Conservation (phyloP, 2,797 vertebrate genomes). For the Otolemur crassicaudatus region DNA sequence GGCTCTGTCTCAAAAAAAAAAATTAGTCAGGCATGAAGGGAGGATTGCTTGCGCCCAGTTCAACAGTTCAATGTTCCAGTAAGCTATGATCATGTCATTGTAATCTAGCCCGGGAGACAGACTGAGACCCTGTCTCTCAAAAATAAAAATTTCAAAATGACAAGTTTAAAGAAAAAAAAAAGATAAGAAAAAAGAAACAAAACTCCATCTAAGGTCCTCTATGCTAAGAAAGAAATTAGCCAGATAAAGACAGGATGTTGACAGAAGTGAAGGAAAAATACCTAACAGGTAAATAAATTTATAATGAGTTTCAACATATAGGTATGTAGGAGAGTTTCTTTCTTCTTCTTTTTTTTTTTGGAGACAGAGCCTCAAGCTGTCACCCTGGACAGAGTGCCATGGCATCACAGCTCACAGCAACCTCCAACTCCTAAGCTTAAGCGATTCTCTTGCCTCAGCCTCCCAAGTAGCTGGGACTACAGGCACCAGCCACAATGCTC, state of each 20-base stretch:
- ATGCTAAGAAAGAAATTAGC: constrained; percentile 24
- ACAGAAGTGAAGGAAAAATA: background rate
- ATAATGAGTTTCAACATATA: background rate
- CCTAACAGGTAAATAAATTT: background rate
- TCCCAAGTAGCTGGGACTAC: no score
- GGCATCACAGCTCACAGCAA: no score
- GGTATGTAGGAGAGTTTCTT: background rate
- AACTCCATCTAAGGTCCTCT: background rate
- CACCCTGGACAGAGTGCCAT: no score
- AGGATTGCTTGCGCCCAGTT: background rate
- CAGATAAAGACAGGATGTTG: background rate
- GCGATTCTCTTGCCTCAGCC: no score
- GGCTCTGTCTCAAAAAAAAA: no score
- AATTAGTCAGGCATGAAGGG: no score
- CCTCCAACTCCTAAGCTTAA: no score
- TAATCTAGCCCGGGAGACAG: background rate
- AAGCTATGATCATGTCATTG: background rate
- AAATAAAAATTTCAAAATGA: background rate
- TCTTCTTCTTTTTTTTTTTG: no score
- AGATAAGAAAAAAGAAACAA: background rate
- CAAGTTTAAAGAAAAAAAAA: background rate
- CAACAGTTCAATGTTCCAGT: background rate
- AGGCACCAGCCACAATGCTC: no score
- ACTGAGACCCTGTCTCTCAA: background rate
- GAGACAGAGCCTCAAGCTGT: no score